A percentile compares a stretch with the other conserved stretches of the same genome.
These are phyloP conservation scores for Hirundichthys speculiger DNA, from an alignment of 2,113 vertebrate genomes.

Conservation along the genomic window DNA sequence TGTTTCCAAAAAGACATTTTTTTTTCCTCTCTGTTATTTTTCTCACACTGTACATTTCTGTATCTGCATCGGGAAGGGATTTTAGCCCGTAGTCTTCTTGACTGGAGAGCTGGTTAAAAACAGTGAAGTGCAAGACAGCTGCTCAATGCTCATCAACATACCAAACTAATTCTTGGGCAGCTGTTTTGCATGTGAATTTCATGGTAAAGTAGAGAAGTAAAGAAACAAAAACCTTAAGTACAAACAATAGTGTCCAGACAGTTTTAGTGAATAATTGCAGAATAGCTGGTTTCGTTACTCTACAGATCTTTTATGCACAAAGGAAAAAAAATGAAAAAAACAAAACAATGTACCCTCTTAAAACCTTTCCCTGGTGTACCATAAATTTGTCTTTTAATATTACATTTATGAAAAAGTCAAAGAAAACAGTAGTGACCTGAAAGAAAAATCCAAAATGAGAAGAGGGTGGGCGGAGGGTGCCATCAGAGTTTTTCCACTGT, in stretches of 20 bases:
- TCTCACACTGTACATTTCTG: too few relatives aligned
- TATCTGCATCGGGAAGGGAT: too few relatives aligned
- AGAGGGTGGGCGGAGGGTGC: conserved; percentile 46
- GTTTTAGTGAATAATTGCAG: neutral
- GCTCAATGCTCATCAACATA: neutral
- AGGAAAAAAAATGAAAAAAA: too few relatives aligned
- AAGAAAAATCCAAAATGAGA: conserved; percentile 7
- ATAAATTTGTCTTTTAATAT: conserved; percentile 1
- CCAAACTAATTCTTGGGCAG: neutral
- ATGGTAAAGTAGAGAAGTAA: neutral
- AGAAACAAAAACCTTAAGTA: neutral
- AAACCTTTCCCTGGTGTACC: too few relatives aligned
- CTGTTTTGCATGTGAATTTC: neutral
- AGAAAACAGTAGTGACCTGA: conserved; percentile 15
- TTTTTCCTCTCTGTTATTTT: too few relatives aligned
- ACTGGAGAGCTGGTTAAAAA: too few relatives aligned
- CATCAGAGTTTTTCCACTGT: conserved; percentile 54
- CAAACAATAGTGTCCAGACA: neutral
- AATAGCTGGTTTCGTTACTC: neutral
- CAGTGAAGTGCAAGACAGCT: neutral
- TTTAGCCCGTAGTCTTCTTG: too few relatives aligned
- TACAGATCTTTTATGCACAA: too few relatives aligned
- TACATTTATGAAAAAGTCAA: conserved; percentile 3
- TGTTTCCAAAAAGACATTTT: too few relatives aligned
- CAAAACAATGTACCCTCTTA: too few relatives aligned